Evolutionary conservation across 2,888 invertebrate species (phyloP).

Genomic region (Allophyes oxyacanthae): DNA sequence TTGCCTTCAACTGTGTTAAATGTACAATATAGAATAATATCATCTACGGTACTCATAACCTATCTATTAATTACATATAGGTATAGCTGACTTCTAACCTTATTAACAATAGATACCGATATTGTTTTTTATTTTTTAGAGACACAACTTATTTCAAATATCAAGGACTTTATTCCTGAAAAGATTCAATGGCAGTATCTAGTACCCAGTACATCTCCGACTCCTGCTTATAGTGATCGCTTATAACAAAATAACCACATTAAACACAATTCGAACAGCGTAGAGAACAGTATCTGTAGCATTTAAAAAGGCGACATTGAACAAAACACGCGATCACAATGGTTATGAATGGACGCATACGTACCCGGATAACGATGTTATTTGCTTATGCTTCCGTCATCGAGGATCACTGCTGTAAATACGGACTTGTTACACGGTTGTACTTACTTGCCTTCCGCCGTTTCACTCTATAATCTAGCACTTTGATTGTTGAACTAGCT

Average conservation of each 20-base stretch:
- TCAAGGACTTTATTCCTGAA: no score
- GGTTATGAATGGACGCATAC: slow-evolving; percentile 79
- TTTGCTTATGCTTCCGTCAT: slow-evolving; percentile 83
- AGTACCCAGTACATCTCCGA: no score
- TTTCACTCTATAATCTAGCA: slow-evolving; percentile 1
- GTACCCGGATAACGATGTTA: slow-evolving; percentile 82
- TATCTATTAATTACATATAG: neutral
- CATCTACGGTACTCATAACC: slow-evolving; percentile 11
- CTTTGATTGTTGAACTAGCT: slow-evolving; percentile 1
- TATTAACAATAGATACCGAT: no score
- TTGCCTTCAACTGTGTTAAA: slow-evolving; percentile 68
- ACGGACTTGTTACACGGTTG: slow-evolving; percentile 33
- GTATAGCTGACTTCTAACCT: no score
- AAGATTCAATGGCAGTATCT: no score
- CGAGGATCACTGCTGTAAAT: slow-evolving; percentile 65
- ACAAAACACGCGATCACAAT: slow-evolving; percentile 79
- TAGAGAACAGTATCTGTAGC: slow-evolving; percentile 48
- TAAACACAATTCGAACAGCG: slow-evolving; percentile 24
- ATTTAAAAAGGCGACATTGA: slow-evolving; percentile 78
- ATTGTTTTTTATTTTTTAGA: no score
- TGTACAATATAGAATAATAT: slow-evolving; percentile 58
- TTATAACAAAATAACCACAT: slow-evolving; percentile 14
- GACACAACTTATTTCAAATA: no score
- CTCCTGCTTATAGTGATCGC: no score
- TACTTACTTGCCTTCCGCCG: slow-evolving; percentile 1